A percentile compares a stretch with the other conserved stretches of the same genome.
Evolutionary conservation across 2,888 invertebrate genomes (phyloP).

Genomic region (Xylota sylvarum): DNA sequence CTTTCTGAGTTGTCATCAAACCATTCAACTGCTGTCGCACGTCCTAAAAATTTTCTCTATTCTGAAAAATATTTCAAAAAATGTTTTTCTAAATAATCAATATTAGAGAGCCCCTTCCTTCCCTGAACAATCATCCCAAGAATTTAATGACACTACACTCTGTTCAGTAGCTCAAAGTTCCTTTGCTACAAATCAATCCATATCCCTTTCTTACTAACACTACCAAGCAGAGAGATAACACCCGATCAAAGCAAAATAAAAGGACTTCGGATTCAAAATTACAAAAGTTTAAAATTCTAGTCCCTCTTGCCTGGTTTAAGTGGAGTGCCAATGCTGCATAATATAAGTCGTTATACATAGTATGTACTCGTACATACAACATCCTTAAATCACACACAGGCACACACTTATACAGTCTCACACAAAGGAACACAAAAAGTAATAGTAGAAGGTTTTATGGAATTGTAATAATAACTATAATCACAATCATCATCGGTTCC

Average conservation of each 20-base stretch:
- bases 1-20: conserved; percentile 10
- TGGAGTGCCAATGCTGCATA: conserved; percentile 48
- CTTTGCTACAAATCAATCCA: conserved; percentile 56
- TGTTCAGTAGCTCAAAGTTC: conserved; percentile 46
- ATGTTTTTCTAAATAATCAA: conserved; percentile 60
- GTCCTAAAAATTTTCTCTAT: conserved; percentile 1
- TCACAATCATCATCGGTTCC: conserved; percentile 77
- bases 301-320: conserved; percentile 42
- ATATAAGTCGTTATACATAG: conserved; percentile 19
- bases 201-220: conserved; percentile 59
- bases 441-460: conserved; percentile 73
- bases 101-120: conserved; percentile 28
- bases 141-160: conserved; percentile 37
- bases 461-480: conserved; percentile 77
- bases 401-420: conserved; percentile 18
- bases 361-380: conserved; percentile 45
- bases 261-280: conserved; percentile 71
- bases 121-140: conserved; percentile 43
- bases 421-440: conserved; percentile 60
- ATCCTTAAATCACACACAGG: conserved; percentile 58
- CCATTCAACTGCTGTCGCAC: conserved; percentile 13
- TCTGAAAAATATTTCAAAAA: conserved; percentile 5
- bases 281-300: conserved; percentile 73
- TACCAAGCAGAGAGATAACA: conserved; percentile 54
- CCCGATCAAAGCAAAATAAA: conserved; percentile 71